phyloP scores from a whole-genome alignment of 2,888 invertebrate genomes.

The Melipona beecheii region DNA sequence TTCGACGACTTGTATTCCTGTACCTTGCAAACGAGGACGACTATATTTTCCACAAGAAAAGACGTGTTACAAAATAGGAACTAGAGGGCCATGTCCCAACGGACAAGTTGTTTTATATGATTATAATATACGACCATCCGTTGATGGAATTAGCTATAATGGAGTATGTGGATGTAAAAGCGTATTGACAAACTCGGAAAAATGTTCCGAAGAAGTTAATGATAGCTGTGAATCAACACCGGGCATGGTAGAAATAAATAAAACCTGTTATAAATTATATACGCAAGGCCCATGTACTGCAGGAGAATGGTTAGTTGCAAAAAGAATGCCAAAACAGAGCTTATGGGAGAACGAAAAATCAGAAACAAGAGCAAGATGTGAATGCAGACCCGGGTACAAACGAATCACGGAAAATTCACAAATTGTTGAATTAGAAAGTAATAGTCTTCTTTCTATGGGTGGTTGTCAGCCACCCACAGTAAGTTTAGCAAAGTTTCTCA shows the following conservation, averaged over 20 bases:
- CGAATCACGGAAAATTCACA: constrained; percentile 78
- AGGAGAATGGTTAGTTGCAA: constrained; percentile 89
- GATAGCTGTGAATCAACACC: constrained; percentile 86
- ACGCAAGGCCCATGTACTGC: constrained; percentile 91
- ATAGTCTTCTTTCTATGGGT: constrained; percentile 72
- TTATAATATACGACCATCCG: constrained; percentile 90
- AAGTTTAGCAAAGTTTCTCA: constrained; percentile 88
- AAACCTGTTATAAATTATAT: constrained; percentile 91
- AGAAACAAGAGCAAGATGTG: constrained; percentile 86
- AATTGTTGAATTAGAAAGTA: constrained; percentile 80
- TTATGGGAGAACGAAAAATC: constrained; percentile 72
- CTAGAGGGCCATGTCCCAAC: constrained; percentile 90
- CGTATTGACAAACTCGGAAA: constrained; percentile 79
- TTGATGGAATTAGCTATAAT: constrained; percentile 93
- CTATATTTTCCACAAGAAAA: constrained; percentile 91
- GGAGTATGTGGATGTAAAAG: constrained; percentile 91
- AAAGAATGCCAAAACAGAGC: constrained; percentile 82
- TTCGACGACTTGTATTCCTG: constrained; percentile 88
- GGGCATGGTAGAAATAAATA: constrained; percentile 88
- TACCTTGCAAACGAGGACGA: constrained; percentile 91
- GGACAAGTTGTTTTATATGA: constrained; percentile 93
- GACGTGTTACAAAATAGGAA: constrained; percentile 91
- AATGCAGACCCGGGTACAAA: constrained; percentile 89
- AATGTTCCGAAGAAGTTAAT: constrained; percentile 78
- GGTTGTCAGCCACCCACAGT: constrained; percentile 88